A percentile compares a stretch with the other conserved stretches of the same genome.
These are phyloP conservation scores for Drymodes brunneopygia DNA, from an alignment of 2,113 vertebrate species.

Conservation along the genomic window DNA sequence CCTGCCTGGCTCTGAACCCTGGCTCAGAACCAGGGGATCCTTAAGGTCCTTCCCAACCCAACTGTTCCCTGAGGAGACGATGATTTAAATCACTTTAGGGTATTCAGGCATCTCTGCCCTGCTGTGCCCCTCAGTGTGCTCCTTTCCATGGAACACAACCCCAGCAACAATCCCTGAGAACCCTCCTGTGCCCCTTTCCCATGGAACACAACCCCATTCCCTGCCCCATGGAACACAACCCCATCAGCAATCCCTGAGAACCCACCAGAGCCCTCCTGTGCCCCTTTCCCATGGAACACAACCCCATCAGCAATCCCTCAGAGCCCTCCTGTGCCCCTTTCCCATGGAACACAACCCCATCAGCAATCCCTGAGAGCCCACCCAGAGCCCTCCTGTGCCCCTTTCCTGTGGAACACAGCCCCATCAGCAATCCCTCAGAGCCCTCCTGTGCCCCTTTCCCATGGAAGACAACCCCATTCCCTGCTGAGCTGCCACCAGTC, in stretches of 20 bases:
- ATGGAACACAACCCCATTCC: neutral
- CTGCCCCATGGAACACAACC: too few species aligned
- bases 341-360: too few species aligned
- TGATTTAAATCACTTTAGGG: fast-evolving
- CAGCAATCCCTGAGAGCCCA: too few species aligned
- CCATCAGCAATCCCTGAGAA: too few species aligned
- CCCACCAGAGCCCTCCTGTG: too few species aligned
- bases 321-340: too few species aligned
- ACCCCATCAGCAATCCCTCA: too few species aligned
- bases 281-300: too few species aligned
- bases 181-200: too few species aligned
- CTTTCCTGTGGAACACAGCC: neutral
- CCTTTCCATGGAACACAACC: neutral
- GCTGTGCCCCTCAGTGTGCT: fast-evolving
- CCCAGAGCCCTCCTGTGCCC: too few species aligned
- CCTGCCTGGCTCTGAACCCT: neutral
- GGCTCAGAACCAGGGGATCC: neutral
- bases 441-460: too few species aligned
- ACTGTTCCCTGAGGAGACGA: fast-evolving
- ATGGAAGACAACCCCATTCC: neutral
- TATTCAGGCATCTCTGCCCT: fast-evolving
- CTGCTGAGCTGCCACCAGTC: neutral
- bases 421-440: neutral
- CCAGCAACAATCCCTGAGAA: neutral
- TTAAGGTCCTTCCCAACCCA: neutral